Evolutionary conservation across 2,113 vertebrate genomes (phyloP), one percentile per base, ranked within the genome.

Genomic region (Passer montanus): DNA sequence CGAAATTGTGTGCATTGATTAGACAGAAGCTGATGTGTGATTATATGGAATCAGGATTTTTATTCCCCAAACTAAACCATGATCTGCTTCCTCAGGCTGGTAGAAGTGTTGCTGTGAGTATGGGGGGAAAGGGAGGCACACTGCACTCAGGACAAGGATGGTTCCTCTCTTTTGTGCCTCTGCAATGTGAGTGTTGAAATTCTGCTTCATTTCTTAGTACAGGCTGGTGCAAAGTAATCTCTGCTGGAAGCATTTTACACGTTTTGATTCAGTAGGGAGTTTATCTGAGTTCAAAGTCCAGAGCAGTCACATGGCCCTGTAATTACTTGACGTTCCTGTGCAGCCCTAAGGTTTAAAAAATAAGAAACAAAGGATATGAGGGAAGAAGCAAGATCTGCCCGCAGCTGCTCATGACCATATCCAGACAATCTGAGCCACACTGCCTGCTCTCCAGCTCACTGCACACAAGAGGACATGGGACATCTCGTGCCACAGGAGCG

Each of bases 251-350:
- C 59, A 74, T 93, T 96, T 97, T 94, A 79, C 87, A 92, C 33
- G 43, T 85, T 86, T 95, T 96, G 87, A 94, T 96, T 92, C 81
- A 94, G 79, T 17, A 93, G 94, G 91, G 81, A 95, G 92, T 96
- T 95, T 96, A 97, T 94, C 90, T 87, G 92, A 94, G 95, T 96
- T 96, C 95, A 95, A 82, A 96, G 95, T 97, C 80, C 95, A 79
- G 92, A 74, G 70, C 17, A 85, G 49, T 97, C 96, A 96, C 89
- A 62, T 67, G 94, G 66, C 7, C 30, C 37, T n/a, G 11, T 60
- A 82, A 83, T 52, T 84, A 47, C 72, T 70, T 39, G n/a, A 56
- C 0, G 1, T 78, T 91, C 79, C 76, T 90, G 59, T 2, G 1
- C 78, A 75, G 37, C 60, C 64, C 60, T 78, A 46, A 75, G 64